Evolutionary conservation across 2,797 vertebrate species (phyloP).

Genomic region (Crenuchus spilurus): DNA sequence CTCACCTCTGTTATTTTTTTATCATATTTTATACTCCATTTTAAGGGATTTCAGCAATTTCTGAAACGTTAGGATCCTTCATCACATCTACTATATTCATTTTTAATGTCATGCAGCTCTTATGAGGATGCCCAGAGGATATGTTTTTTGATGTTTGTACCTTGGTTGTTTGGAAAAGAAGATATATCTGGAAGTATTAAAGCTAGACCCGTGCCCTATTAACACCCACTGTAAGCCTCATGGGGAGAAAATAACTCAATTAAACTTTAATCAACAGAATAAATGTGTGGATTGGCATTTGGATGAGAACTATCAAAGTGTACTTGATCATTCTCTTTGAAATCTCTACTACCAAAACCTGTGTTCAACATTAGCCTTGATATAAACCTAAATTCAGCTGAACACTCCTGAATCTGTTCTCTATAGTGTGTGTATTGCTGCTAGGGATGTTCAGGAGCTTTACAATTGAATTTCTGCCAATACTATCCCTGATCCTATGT

Average conservation of each 20-base stretch:
- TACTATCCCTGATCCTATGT: too few relatives aligned
- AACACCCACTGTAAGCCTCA: neutral
- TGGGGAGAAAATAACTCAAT: neutral
- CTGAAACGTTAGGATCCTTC: neutral
- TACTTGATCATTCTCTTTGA: neutral
- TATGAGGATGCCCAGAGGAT: neutral
- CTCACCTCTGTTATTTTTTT: neutral
- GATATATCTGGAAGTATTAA: neutral
- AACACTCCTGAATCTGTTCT: too few relatives aligned
- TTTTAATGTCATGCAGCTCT: neutral
- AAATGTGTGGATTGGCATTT: too few relatives aligned
- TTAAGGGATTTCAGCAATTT: too few relatives aligned
- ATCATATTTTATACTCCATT: neutral
- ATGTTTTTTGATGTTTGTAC: neutral
- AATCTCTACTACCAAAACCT: neutral
- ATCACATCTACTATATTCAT: neutral
- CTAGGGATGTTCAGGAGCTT: too few relatives aligned
- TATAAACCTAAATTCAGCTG: too few relatives aligned
- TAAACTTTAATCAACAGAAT: neutral
- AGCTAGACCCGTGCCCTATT: neutral
- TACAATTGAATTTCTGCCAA: too few relatives aligned
- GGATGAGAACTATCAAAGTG: neutral
- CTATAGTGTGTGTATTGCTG: too few relatives aligned
- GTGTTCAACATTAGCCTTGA: too few relatives aligned
- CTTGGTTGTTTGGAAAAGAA: neutral